Base-by-base conservation (phyloP, 2,888 invertebrate species). In the Eilema depressum region DNA sequence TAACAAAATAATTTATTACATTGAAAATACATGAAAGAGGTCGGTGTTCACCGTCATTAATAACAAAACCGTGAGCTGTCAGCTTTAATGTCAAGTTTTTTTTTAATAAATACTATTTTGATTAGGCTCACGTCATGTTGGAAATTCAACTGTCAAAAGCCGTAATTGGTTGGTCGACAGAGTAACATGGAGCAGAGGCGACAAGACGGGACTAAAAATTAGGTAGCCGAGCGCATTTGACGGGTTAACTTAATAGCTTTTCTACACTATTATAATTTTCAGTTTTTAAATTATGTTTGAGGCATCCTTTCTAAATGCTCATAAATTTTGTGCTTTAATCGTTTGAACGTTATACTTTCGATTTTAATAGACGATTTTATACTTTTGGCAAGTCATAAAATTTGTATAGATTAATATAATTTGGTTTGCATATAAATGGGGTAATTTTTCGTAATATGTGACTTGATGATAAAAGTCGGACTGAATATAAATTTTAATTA, bases 51-150 rank as follows among this genome's bases (percentile, higher is more conserved):
- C 79, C 85, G 84, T 91, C 94, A 93, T 94, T 94, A 94, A 94
- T 94, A 94, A 94, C 93, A 89, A 88, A 93, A 91, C 93, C 93
- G 93, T 92, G 92, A 92, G 93, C 95, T 94, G 95, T 95, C 95
- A 93, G 92, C 91, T 91, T 91, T 93, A 92, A 94, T 92, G 92
- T 92, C 90, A 90, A 90, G 91, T 91, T 93, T 93, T 93, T 37
- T 87, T 94, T 92, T 91, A 90, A 93, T 93, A 94, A 95, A 95
- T 92, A 94, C 91, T 95, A 94, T 95, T 95, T 95, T 95, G 96
- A 96, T 96, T 96, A 96, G 96, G 96, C 96, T 95, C 94, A 93
- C 93, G 95, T 95, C 96, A 95, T 94, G 94, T 95, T 91, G 91
- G 92, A 95, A 94, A 95, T 93, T 95, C 92, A 95, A 92, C 96